Evolutionary conservation across 2,888 invertebrate species (phyloP).

Genomic region (Agapetus fuscipes): DNA sequence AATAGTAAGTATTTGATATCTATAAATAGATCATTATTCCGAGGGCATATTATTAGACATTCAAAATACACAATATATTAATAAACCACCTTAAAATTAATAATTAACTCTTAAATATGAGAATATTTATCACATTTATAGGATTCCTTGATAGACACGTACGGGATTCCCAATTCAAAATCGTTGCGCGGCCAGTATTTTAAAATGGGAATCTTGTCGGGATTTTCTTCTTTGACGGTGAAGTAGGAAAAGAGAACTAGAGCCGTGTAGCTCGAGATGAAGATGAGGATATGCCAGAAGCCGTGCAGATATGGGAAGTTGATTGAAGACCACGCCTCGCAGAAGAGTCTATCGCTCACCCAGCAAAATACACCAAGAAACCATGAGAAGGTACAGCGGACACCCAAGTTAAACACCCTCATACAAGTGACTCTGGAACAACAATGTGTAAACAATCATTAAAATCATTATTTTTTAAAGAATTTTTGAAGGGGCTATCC

Average conservation of each 20-base stretch:
- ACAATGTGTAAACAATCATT: constrained; percentile 6
- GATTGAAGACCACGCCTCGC: constrained; percentile 67
- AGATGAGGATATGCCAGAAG: constrained; percentile 74
- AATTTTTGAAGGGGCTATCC: too few species aligned
- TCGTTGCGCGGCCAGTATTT: constrained; percentile 70
- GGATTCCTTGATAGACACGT: constrained; percentile 56
- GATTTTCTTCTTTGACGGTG: constrained; percentile 61
- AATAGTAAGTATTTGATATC: too few species aligned
- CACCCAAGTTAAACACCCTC: constrained; percentile 60
- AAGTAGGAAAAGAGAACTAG: constrained; percentile 73
- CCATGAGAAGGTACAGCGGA: constrained; percentile 60
- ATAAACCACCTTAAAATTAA: too few species aligned
- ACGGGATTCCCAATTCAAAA: constrained; percentile 70
- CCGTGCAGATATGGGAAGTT: constrained; percentile 78
- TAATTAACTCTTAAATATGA: too few species aligned
- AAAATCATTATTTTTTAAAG: constrained; percentile 2
- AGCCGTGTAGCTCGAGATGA: constrained; percentile 67
- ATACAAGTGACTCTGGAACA: constrained; percentile 47
- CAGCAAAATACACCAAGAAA: constrained; percentile 64
- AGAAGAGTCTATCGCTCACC: constrained; percentile 69
- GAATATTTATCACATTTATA: constrained; percentile 27
- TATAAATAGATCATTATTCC: too few species aligned
- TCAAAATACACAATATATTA: too few species aligned
- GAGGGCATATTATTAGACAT: too few species aligned
- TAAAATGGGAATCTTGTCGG: constrained; percentile 58